A percentile compares a stretch with the other conserved stretches of the same genome.
Evolutionary conservation across 1,140 invertebrate species (phyloP).

Genomic region (Dreissena rostriformis): DNA sequence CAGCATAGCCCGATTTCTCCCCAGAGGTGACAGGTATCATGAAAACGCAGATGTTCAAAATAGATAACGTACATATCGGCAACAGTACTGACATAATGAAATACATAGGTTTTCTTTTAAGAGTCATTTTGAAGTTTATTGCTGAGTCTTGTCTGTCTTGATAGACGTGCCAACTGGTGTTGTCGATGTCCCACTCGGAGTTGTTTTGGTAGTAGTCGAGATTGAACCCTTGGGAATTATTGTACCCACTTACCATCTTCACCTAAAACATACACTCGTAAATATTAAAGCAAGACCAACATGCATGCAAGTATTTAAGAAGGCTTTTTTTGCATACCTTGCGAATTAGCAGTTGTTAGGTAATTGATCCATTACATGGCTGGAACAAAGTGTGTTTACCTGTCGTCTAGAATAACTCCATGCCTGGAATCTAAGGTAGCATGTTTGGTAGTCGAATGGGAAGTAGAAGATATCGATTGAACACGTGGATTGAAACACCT

Average conservation of each 20-base stretch:
- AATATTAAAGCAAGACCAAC: neutral
- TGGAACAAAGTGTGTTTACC: too few relatives aligned
- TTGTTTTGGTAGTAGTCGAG: neutral
- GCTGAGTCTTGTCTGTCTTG: too few relatives aligned
- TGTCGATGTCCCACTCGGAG: neutral
- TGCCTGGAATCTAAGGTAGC: too few relatives aligned
- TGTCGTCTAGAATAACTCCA: too few relatives aligned
- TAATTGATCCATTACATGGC: too few relatives aligned
- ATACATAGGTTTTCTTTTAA: constrained; percentile 71
- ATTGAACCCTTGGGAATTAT: too few relatives aligned
- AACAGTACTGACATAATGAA: constrained; percentile 84
- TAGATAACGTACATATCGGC: too few relatives aligned
- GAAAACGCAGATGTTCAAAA: constrained; percentile 85
- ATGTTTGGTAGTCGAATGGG: too few relatives aligned
- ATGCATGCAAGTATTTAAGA: neutral
- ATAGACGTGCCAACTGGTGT: too few relatives aligned
- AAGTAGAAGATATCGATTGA: constrained; percentile 91
- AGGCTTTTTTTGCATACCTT: too few relatives aligned
- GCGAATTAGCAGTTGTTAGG: too few relatives aligned
- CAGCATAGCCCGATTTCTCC: constrained; percentile 84
- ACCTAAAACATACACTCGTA: neutral
- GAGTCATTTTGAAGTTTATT: constrained; percentile 57
- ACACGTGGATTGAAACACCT: constrained; percentile 98
- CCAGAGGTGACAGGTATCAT: constrained; percentile 84
- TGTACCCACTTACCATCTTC: neutral